Base-by-base conservation (phyloP, 2,113 vertebrate species). In the Ascaphus truei region DNA sequence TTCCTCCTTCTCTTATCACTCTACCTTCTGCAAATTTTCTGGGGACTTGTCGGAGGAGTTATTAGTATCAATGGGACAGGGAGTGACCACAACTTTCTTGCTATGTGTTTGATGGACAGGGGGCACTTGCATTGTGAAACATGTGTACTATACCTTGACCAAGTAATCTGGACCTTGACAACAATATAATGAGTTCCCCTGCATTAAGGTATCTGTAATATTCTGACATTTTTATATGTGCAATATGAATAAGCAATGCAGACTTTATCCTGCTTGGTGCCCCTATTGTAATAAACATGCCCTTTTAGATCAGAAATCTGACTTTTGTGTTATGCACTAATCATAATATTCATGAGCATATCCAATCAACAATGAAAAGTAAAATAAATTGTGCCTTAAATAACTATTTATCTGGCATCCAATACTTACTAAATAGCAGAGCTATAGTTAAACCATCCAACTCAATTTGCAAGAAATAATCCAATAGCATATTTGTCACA, bases 271-370 rank as follows among this genome's bases (percentile, higher is more conserved):
- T 22, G 30, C 62, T 51, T 36, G 30, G 34, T 27, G 62, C 33
- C 63, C 50, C 63, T 43, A 20, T 66, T 55, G 63, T 52, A 56
- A 66, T 55, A 66, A 66, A 66, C 63, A 66, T 55, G 63, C 56
- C 67, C 57, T 71, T 61, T 61, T 37, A 52, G 45, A 71, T 61
- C 6, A 45, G 31, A 29, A 50, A 47, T 48, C 47, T 61, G 67
- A 71, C 67, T 71, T 71, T 39, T 61, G 67, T 61, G 57, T 71
- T 22, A 25, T 37, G 67, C 43, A 4, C 57, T 61, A 61, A 71
- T 71, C 67, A 71, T 71, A 60, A 71, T 71, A 71, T 71, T 71
- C 67, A 71, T 71, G 67, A 71, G 67, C 47, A 16, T 47, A 39
- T 52, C 56, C 67, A 71, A 71, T 71, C 67, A 71, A 39, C 67